Base-by-base conservation (phyloP, 2,113 vertebrate genomes). In the Hemiprocne comata region DNA sequence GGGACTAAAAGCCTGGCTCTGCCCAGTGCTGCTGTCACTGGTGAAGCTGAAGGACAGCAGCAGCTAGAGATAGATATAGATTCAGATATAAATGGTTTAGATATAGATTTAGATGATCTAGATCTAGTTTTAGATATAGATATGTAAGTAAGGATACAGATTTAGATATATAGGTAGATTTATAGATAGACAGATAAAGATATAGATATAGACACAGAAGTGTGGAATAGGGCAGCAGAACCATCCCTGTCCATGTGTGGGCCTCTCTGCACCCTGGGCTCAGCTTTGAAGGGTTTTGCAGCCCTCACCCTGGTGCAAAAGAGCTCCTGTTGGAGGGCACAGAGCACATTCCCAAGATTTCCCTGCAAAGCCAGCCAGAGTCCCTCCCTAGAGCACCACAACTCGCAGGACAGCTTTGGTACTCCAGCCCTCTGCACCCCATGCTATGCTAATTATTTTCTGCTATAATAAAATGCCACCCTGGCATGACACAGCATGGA, bases 351-450 rank as follows among this genome's bases (percentile, higher is more conserved):
- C 48, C 53, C 50, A 86, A 24, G 8, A 6, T 55, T 64, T 58
- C 29, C 70, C 75, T 67, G 38, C 85, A 48, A 42, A 85, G 13
- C 25, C 40, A 55, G 26, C 58, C 42, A 20, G 44, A 82, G 33
- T 38, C 51, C 50, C 48, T 33, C 7, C 60, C 73, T 4, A 13
- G 74, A 69, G 65, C 44, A 26, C 24, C 33, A 29, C 7, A 1
- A 14, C 33, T 76, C 70, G 33, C 0, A 0, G 66, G n/a, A 48
- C 23, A 48, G 54, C 24, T 80, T 62, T 3, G 6, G 20, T 31
- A 18, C 55, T 33, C 3, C 17, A 66, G 72, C 57, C 65, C 65
- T 65, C 18, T 3, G 70, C 51, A 26, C 61, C 58, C 40, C 4
- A 17, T 33, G 51, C n/a, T 67, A 20, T 1, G 11, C 25, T 34